Percentiles rank a stretch among this genome's conserved stretches.
Evolutionary conservation across 2,113 vertebrate genomes (phyloP).

Genomic region (Coptodon bakossiorum): DNA sequence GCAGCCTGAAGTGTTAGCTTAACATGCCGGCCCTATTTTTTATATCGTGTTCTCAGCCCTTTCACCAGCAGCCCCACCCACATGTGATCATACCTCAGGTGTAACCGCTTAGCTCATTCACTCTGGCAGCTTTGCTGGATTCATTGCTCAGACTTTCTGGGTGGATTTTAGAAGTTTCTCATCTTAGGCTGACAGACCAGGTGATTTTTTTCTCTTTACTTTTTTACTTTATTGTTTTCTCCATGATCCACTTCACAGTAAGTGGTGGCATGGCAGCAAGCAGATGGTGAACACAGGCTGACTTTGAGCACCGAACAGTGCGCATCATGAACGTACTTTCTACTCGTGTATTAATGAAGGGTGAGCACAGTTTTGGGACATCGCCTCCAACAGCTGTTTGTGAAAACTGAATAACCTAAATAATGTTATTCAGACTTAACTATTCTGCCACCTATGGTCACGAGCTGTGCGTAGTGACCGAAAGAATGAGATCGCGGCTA

Average conservation of each 20-base stretch:
- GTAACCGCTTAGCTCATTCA: rapidly evolving
- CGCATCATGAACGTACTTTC: rapidly evolving
- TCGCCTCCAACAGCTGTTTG: neutral
- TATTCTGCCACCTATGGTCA: neutral
- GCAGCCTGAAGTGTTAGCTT: neutral
- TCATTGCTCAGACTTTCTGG: rapidly evolving
- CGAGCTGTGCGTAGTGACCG: rapidly evolving
- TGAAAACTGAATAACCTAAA: neutral
- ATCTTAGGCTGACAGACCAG: neutral
- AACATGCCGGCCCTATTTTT: rapidly evolving
- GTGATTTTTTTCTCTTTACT: rapidly evolving
- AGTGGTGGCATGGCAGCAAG: neutral
- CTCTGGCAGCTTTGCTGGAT: neutral
- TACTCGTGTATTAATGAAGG: neutral
- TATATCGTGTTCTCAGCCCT: neutral
- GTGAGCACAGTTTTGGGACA: neutral
- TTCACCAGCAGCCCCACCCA: neutral
- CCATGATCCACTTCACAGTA: neutral
- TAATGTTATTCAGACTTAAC: rapidly evolving
- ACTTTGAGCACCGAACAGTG: neutral
- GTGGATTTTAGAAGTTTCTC: neutral
- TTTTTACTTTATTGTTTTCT: neutral
- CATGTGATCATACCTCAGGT: neutral
- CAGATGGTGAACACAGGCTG: neutral
- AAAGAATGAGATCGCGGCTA: rapidly evolving